Evolutionary conservation across 2,888 invertebrate genomes (phyloP), one percentile per base, ranked within the genome.

Genomic region (Melangyna quadrimaculata): DNA sequence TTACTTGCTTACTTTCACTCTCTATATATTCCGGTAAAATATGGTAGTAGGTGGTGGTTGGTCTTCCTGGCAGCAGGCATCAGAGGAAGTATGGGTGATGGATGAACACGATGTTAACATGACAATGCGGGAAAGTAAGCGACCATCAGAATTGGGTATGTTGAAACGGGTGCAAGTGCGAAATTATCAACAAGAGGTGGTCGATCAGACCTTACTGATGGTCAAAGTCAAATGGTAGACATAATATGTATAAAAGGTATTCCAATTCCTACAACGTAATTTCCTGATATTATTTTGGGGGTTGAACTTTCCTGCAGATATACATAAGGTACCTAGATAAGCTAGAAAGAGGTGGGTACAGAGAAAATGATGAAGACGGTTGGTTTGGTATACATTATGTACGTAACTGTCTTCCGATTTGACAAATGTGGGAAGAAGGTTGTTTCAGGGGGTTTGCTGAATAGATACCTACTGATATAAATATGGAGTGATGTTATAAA

Each of bases 41-140:
- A 37, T 65, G 45, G 45, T 8, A n/a, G n/a, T n/a, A n/a, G 59
- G 32, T 35, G 35, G 59, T 57, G 57, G 27, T 19, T 57, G 24
- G 17, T 72, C 24, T 29, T 55, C 10, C 45, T 35, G 48, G 67
- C 22, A n/a, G 27, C n/a, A n/a, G n/a, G n/a, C n/a, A n/a, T 19
- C 22, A 32, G 1, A 45, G 71, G 71, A 78, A 65, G 43, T 72
- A 59, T 35, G 65, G 65, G 70, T 79, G 83, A 84, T 51, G 79
- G 79, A 84, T 53, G 79, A 75, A 75, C 74, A 84, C 27, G 57
- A 71, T 80, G 83, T 79, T 71, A 75, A 79, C 83, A 79, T 80
- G 74, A 75, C 70, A 79, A 74, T 84, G 74, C 74, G 79, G 83
- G 57, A 78, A 65, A 32, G 79, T n/a, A 79, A 74, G 67, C 67